A percentile compares a stretch with the other conserved stretches of the same genome.
Evolutionary conservation across 2,113 vertebrate genomes (phyloP).

Genomic region (Chaetura pelagica): DNA sequence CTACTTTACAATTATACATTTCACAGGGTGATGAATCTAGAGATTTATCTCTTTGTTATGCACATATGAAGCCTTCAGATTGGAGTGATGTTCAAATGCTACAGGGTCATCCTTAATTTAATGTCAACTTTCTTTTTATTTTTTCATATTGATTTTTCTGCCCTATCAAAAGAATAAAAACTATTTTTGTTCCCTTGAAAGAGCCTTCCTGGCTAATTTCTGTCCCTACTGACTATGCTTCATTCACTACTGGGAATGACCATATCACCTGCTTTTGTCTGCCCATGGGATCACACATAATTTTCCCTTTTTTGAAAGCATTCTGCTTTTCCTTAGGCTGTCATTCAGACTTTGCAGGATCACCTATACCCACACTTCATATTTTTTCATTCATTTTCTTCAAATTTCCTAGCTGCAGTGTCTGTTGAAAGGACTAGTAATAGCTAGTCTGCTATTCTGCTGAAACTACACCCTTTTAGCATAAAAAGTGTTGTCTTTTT

Average conservation of each 20-base stretch:
- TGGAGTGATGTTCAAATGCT: not conserved
- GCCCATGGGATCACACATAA: not conserved
- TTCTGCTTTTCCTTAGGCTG: not conserved
- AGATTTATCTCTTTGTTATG: not conserved
- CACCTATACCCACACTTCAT: not conserved
- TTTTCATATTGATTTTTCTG: not conserved
- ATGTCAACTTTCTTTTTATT: not conserved
- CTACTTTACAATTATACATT: not conserved
- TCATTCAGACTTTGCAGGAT: not conserved
- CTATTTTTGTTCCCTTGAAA: not conserved
- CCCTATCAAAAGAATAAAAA: not conserved
- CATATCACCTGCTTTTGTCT: not conserved
- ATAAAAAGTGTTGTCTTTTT: not conserved
- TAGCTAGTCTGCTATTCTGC: not conserved
- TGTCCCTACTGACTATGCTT: not conserved
- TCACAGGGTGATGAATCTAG: not conserved
- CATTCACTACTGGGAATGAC: not conserved
- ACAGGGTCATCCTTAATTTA: fast-evolving
- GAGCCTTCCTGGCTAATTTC: not conserved
- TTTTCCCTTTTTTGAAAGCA: not conserved
- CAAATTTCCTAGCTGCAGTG: not conserved
- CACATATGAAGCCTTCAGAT: not conserved
- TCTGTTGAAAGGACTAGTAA: not conserved
- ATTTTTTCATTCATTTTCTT: not conserved
- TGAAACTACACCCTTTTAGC: not conserved